Evolutionary conservation across 1,140 invertebrate species (phyloP), one percentile per base, ranked within the genome.

Genomic region (Arctopsyche grandis): DNA sequence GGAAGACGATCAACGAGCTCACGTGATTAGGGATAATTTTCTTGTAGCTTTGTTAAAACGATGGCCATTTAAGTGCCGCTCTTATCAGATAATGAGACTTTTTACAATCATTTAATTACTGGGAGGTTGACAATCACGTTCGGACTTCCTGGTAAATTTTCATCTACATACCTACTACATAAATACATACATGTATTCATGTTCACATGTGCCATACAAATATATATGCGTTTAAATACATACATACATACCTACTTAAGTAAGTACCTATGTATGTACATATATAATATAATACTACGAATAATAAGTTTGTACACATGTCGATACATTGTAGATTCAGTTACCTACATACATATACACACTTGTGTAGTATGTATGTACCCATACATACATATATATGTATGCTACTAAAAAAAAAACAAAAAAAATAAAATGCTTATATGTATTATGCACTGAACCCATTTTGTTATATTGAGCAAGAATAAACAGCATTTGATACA

Each of bases 61-160:
- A 79, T 79, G 21, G 22, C 14, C 63, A 14, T 26, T 26, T 66
- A 19, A 21, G 63, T 66, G 63, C 63, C 5, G 10, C 52, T 7
- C 16, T 56, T 74, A 74, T 74, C 71, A 24, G 5, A 48, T 56
- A 52, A 74, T 26, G 48, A 56, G 46, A 74, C 52, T 48, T 56
- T 74, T 56, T 10, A 73, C 22, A 69, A 69, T 73, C 1, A 73
- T 46, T 46, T 43, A 43, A 43, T 73, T 29, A 74, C 24, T 38
- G 69, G 5, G 5, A 46, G 21, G 48, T 74, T 74, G 71, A 74
- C 71, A 74, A 74, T 26, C 21, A 74, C 12, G 71, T 56, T 16
- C 48, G 19, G 12, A 56, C 38, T 74, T 74, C 71, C 71, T 74
- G 71, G 71, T 74, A 52, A 52, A 52, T 14, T 14, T 52, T 52